A percentile compares a stretch with the other conserved stretches of the same genome.
Conservation (phyloP, 1,140 invertebrate species). For the Oryzaephilus surinamensis region DNA sequence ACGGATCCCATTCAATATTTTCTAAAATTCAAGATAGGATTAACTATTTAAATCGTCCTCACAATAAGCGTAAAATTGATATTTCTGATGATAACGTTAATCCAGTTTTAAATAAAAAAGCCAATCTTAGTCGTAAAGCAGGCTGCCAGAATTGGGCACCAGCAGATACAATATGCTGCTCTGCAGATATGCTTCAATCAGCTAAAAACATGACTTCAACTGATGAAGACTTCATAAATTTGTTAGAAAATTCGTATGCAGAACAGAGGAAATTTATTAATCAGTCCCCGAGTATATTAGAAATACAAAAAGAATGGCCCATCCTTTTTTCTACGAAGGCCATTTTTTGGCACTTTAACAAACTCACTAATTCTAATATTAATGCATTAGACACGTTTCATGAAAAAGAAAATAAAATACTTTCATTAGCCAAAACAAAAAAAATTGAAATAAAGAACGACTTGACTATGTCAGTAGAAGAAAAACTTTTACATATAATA, state of each 20-base stretch:
- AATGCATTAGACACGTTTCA: not conserved
- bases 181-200: too few species aligned
- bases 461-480: too few species aligned
- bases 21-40: slow-evolving; percentile 5
- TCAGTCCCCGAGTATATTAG: not conserved
- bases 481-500: not conserved
- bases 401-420: slow-evolving; percentile 1
- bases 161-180: too few species aligned
- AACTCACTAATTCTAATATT: not conserved
- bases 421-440: not conserved
- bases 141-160: slow-evolving; percentile 1
- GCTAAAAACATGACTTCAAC: not conserved
- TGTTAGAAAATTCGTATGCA: slow-evolving; percentile 1
- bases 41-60: slow-evolving; percentile 7
- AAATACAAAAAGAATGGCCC: slow-evolving; percentile 3
- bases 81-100: too few species aligned
- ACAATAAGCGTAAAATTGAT: slow-evolving; percentile 2
- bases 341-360: slow-evolving; percentile 2
- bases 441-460: not conserved
- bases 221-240: not conserved
- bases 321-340: not conserved
- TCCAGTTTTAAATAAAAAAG: not conserved
- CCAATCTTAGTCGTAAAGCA: not conserved
- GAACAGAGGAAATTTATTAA: not conserved
- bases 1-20: slow-evolving; percentile 4